These are phyloP conservation scores for Myodes glareolus DNA, from an alignment of 2,113 vertebrate species.

Conservation along the genomic window DNA sequence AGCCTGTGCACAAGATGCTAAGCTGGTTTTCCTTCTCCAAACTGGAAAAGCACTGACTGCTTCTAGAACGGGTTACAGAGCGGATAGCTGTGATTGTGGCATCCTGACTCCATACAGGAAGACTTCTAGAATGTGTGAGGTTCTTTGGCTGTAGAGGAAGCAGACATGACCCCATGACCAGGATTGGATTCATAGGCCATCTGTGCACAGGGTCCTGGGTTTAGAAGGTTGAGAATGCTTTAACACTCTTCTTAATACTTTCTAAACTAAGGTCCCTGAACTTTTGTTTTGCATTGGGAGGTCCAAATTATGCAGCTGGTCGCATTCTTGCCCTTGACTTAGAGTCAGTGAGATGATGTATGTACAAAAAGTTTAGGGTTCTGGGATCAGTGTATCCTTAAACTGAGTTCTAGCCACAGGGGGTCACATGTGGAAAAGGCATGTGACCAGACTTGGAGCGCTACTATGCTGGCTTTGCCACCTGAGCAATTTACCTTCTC, in stretches of 20 bases:
- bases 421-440: not conserved
- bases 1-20: not conserved
- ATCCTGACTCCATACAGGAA: not conserved
- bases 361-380: not conserved
- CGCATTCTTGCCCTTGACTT: not conserved
- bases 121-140: slow-evolving; percentile 6
- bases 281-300: not conserved
- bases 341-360: not conserved
- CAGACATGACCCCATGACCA: not conserved
- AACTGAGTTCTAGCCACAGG: not conserved
- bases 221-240: not conserved
- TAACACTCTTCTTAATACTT: not conserved
- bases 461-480: not conserved
- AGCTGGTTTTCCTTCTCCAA: not conserved
- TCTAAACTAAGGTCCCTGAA: not conserved
- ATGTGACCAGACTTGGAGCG: not conserved
- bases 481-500: not conserved
- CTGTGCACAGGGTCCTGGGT: not conserved
- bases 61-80: not conserved
- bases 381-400: not conserved
- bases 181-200: not conserved
- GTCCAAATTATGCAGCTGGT: not conserved
- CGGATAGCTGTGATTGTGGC: not conserved
- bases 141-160: not conserved
- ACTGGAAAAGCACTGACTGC: not conserved